A percentile compares a stretch with the other conserved stretches of the same genome.
phyloP scores from a whole-genome alignment of 2,888 invertebrate species.

The Caenorhabditis auriculariae region DNA sequence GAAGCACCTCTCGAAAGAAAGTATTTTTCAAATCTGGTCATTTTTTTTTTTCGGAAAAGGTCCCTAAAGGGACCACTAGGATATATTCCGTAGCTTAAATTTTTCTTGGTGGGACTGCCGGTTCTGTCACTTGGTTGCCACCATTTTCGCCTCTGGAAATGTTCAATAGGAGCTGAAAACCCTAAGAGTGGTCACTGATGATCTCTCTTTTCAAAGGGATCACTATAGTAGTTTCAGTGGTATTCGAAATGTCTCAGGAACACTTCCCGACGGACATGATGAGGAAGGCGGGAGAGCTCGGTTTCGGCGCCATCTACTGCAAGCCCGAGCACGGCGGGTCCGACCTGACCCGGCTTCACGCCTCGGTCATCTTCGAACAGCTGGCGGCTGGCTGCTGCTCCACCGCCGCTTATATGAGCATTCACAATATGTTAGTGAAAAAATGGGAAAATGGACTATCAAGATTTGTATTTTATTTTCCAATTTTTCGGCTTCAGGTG shows the following conservation, averaged over 20 bases:
- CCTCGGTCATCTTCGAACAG: constrained; percentile 70
- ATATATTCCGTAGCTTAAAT: too few relatives aligned
- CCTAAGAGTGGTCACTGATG: too few relatives aligned
- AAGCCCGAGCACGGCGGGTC: constrained; percentile 34
- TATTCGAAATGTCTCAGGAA: constrained; percentile 51
- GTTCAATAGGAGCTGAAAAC: too few relatives aligned
- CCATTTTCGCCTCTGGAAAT: too few relatives aligned
- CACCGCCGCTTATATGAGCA: constrained; percentile 70
- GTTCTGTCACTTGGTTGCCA: too few relatives aligned
- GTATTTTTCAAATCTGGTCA: too few relatives aligned
- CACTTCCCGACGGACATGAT: constrained; percentile 68
- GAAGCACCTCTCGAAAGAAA: too few relatives aligned
- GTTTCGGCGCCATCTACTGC: constrained; percentile 70
- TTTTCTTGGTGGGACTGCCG: too few relatives aligned
- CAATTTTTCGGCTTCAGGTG: constrained; percentile 64
- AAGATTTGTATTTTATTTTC: neutral
- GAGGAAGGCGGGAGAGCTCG: constrained; percentile 68
- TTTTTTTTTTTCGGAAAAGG: too few relatives aligned
- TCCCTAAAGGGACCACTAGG: too few relatives aligned
- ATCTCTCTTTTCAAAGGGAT: too few relatives aligned
- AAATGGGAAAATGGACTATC: neutral
- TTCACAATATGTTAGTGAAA: constrained; percentile 68
- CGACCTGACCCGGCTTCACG: constrained; percentile 67
- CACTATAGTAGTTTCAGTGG: too few relatives aligned
- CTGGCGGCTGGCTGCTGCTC: constrained; percentile 69